phyloP scores from a whole-genome alignment of 2,113 vertebrate genomes.

The Climacteris rufus region DNA sequence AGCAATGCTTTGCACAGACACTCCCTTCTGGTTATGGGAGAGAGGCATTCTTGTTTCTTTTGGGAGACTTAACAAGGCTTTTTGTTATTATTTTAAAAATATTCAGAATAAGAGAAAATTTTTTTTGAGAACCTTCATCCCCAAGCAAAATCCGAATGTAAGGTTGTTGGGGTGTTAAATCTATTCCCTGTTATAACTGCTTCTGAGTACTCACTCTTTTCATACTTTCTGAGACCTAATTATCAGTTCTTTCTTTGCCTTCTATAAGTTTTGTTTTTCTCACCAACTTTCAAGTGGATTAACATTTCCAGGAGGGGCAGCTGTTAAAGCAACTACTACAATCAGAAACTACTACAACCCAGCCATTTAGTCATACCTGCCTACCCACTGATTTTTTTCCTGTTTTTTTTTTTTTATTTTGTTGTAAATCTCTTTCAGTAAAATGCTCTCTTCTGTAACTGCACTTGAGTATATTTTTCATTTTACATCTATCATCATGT shows the following conservation, averaged over 20 bases:
- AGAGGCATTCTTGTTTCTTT: background rate
- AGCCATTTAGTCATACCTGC: background rate
- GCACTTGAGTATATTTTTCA: background rate
- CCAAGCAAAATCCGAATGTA: background rate
- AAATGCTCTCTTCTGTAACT: background rate
- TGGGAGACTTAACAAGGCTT: background rate
- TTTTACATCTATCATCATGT: background rate
- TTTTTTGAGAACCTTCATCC: background rate
- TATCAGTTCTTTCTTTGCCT: background rate
- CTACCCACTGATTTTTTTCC: background rate
- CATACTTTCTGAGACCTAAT: background rate
- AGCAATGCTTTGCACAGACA: background rate
- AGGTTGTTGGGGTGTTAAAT: background rate
- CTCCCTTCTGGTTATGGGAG: background rate
- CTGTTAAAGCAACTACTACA: background rate
- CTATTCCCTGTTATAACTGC: background rate
- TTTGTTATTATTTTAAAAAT: background rate
- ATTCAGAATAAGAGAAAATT: background rate
- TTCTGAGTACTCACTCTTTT: background rate
- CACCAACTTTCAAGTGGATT: background rate
- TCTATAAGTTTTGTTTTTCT: background rate
- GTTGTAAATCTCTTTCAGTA: background rate
- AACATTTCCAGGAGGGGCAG: background rate
- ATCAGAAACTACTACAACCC: background rate
- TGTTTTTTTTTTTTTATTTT: background rate